A percentile compares a stretch with the other conserved stretches of the same genome.
Conservation (phyloP, 2,113 vertebrate species). For the rabbit (Oryctolagus cuniculus) region DNA sequence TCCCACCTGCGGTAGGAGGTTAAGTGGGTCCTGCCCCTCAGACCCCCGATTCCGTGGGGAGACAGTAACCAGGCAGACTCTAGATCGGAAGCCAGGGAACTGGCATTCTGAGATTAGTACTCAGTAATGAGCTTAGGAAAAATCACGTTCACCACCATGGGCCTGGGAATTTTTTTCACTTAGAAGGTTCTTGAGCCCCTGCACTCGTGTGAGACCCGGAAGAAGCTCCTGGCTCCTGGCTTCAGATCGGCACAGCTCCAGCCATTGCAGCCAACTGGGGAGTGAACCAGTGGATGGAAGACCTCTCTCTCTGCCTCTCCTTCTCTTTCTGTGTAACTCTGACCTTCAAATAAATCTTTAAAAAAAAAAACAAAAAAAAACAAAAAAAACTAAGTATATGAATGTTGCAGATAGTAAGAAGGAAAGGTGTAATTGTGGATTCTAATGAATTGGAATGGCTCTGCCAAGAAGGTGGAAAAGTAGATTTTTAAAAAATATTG, state of each 20-base stretch:
- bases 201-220: no score
- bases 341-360: no score
- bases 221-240: no score
- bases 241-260: no score
- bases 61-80: neutral
- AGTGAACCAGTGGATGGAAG: no score
- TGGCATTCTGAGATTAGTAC: neutral
- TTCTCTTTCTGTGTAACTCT: no score
- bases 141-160: neutral
- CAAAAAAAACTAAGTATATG: no score
- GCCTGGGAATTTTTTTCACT: neutral
- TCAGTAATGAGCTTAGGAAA: neutral
- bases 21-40: neutral
- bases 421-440: neutral
- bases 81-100: neutral
- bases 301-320: no score
- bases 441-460: neutral
- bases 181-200: neutral
- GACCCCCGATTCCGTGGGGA: neutral
- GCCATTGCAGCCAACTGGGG: no score
- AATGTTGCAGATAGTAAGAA: neutral
- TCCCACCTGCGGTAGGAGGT: accelerated
- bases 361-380: no score
- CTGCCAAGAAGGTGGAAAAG: neutral
- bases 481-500: neutral